Evolutionary conservation across 2,113 vertebrate species (phyloP), one percentile per base, ranked within the genome.

Genomic region (Sula dactylatra): DNA sequence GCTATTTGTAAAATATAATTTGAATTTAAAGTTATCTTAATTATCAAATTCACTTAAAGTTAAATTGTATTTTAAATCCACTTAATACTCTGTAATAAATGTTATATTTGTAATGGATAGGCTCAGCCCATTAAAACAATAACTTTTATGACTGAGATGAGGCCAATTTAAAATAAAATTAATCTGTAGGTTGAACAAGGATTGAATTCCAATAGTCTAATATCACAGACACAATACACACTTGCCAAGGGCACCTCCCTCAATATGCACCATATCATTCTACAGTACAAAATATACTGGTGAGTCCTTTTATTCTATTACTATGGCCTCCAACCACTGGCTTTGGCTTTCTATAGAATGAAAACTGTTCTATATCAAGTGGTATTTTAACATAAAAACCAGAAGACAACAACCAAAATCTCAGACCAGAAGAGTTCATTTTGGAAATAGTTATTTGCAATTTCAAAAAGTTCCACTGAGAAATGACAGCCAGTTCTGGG

Each of bases 51-150:
- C 79, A 95, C 77, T 96, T 95, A 31, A 55, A 94, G 74, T 85
- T 97, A 82, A 82, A 96, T 97, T 95, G 27, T 79, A 92, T 52
- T 93, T 96, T 92, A 96, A 84, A 95, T 93, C 40, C 92, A 92
- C 86, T 95, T 97, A 92, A 96, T 93, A 81, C 20, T 65, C 36
- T 47, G 72, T 88, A 94, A 94, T 97, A 94, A 97, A 97, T 95
- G 47, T 90, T 96, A 90, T 67, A 87, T 56, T 95, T 89, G 72
- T 91, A 95, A 89, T 92, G 44, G 83, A 93, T 50, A 50, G 65
- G 29, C 45, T 90, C 32, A 72, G 32, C 34, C 38, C 91, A 96
- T 96, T 85, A 95, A 97, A 97, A 92, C 32, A 94, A 74, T 94
- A 88, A 80, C 18, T 94, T 96, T 95, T 82, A 96, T 76, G 95